These are phyloP conservation scores for Pinctada fucata DNA, from an alignment of 2,888 invertebrate species.

Conservation along the genomic window DNA sequence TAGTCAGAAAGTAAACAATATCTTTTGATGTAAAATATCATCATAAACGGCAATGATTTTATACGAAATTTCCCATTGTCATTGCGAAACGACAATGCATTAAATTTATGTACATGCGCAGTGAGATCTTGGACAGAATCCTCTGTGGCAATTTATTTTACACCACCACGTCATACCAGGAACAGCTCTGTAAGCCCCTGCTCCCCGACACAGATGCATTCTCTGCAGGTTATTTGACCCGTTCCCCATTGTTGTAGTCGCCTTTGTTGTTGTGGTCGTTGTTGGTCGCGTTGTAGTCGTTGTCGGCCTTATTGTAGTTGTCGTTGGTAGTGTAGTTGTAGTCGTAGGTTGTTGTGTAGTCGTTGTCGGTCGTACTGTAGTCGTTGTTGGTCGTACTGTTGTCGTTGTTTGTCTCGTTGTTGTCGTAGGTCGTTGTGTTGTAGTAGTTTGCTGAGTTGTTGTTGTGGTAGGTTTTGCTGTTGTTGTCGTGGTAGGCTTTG, in stretches of 20 bases:
- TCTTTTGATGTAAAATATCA: no score
- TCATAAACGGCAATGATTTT: no score
- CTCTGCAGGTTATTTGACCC: background rate
- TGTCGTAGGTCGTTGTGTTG: background rate
- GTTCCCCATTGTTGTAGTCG: constrained; percentile 10
- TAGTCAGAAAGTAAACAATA: no score
- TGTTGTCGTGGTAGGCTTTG: constrained; percentile 16
- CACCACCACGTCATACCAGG: constrained; percentile 22
- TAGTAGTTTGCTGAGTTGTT: constrained; percentile 1
- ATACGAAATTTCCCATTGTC: no score
- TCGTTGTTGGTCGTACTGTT: background rate
- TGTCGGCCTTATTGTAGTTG: constrained; percentile 3
- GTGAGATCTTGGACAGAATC: constrained; percentile 18
- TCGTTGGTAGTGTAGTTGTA: background rate
- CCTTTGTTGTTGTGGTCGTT: background rate
- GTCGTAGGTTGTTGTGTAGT: constrained; percentile 7
- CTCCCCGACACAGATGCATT: constrained; percentile 2
- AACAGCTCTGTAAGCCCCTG: background rate
- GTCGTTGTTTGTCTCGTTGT: background rate
- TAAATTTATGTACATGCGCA: constrained; percentile 5
- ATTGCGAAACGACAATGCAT: no score
- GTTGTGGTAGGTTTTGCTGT: background rate
- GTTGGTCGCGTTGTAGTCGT: background rate
- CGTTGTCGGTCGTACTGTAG: background rate
- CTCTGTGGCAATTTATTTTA: constrained; percentile 6